Conservation (phyloP, 2,888 invertebrate genomes). For the Lymantria dispar region DNA sequence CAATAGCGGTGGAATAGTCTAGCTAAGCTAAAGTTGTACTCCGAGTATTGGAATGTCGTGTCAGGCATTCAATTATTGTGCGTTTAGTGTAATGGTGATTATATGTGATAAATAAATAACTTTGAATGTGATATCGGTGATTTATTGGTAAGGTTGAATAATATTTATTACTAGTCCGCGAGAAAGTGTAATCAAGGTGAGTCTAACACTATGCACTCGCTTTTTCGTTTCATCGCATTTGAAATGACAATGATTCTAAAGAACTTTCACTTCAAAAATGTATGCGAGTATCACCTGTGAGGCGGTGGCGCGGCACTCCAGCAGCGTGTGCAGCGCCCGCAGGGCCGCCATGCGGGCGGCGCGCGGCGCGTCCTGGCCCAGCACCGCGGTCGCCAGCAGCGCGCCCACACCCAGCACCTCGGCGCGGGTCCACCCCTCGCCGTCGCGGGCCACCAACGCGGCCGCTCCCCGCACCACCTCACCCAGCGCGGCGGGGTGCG, state of each 20-base stretch:
- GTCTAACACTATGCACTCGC: neutral
- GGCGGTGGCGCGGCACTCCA: conserved; percentile 13
- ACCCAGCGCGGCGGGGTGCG: conserved; percentile 3
- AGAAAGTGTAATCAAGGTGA: too few species aligned
- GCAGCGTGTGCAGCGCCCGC: conserved; percentile 21
- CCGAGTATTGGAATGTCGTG: too few species aligned
- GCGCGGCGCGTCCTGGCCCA: conserved; percentile 9
- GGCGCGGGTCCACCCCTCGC: conserved; percentile 12
- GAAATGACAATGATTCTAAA: too few species aligned
- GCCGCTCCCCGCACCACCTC: conserved; percentile 12
- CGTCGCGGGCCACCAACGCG: conserved; percentile 4
- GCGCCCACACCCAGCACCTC: conserved; percentile 14
- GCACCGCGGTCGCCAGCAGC: conserved; percentile 16
- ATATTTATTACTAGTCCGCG: too few species aligned
- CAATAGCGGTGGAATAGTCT: too few species aligned
- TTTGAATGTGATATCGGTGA: too few species aligned
- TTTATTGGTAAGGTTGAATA: too few species aligned
- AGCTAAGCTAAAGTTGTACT: too few species aligned
- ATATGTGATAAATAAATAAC: too few species aligned
- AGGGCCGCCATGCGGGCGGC: conserved; percentile 8
- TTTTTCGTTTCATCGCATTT: neutral
- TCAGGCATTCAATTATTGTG: too few species aligned
- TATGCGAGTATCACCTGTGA: conserved; percentile 6
- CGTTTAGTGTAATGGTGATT: too few species aligned
- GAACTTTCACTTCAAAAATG: too few species aligned